Evolutionary conservation across 2,113 vertebrate species (phyloP).

Genomic region (Sturnira hondurensis): DNA sequence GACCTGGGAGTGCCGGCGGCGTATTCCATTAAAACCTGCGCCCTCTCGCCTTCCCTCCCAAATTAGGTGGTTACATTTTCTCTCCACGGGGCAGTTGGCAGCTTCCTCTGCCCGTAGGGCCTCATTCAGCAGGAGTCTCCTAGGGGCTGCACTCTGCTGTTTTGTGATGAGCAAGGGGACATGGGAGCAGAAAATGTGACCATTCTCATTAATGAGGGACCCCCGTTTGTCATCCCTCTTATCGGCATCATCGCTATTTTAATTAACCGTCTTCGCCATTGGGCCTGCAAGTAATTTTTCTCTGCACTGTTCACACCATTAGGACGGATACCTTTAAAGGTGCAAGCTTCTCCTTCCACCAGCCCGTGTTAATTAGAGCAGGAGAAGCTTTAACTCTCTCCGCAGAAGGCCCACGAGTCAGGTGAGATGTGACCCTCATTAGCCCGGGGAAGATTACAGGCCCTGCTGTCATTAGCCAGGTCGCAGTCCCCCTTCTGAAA

Average conservation of each 20-base stretch:
- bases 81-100: conserved; percentile 39
- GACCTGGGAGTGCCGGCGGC: background rate
- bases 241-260: conserved; percentile 52
- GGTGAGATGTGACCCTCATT: conserved; percentile 58
- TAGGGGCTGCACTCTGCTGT: background rate
- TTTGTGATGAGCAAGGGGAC: conserved; percentile 68
- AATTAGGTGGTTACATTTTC: conserved; percentile 59
- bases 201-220: conserved; percentile 34
- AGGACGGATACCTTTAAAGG: conserved; percentile 24
- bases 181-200: background rate
- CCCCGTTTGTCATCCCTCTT: conserved; percentile 33
- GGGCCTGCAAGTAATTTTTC: conserved; percentile 37
- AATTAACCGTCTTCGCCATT: conserved; percentile 62
- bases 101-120: conserved; percentile 46
- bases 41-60: conserved; percentile 24
- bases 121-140: conserved; percentile 65
- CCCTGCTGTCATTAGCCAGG: conserved; percentile 1
- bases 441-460: conserved; percentile 45
- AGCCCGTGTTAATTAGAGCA: conserved; percentile 50
- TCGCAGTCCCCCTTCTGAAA: background rate
- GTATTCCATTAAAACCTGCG: conserved; percentile 19
- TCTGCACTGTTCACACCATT: background rate
- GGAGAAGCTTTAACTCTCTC: background rate
- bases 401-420: conserved; percentile 1
- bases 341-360: background rate